phyloP scores from a whole-genome alignment of 2,888 invertebrate genomes.

The Cristatella mucedo region DNA sequence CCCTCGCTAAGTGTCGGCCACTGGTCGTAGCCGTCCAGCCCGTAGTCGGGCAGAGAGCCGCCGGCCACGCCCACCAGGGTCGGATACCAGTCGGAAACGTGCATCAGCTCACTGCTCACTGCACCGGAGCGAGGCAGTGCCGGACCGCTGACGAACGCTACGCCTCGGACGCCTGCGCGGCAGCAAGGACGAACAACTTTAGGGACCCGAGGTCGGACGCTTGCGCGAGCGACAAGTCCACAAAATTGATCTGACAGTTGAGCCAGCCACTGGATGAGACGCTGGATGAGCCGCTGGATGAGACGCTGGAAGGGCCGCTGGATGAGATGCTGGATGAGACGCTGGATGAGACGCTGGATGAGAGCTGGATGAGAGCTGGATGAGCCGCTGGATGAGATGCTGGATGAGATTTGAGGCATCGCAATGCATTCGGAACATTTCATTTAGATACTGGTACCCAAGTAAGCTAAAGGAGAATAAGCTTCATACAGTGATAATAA shows the following conservation, averaged over 20 bases:
- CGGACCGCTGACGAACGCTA: conserved; percentile 11
- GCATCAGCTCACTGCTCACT: conserved; percentile 19
- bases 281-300: not conserved
- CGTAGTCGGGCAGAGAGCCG: conserved; percentile 21
- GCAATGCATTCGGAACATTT: too few species aligned
- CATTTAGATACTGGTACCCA: too few species aligned
- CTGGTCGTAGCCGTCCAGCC: conserved; percentile 28
- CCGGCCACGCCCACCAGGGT: conserved; percentile 26
- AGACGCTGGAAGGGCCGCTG: not conserved
- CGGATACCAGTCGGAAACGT: conserved; percentile 34
- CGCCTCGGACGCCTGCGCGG: conserved; percentile 14
- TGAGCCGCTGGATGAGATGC: conserved; percentile 25
- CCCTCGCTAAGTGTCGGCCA: conserved; percentile 23
- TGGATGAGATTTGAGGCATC: too few species aligned
- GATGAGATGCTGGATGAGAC: too few species aligned
- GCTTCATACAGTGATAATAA: too few species aligned
- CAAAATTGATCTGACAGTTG: not conserved
- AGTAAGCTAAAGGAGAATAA: too few species aligned
- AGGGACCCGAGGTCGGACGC: too few species aligned
- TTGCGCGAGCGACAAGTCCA: not conserved
- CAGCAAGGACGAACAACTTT: too few species aligned
- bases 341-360: not conserved
- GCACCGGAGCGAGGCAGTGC: conserved; percentile 10
- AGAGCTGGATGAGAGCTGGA: too few species aligned
- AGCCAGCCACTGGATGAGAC: not conserved